Evolutionary conservation across 2,113 vertebrate genomes (phyloP), one percentile per base, ranked within the genome.

Genomic region (Propithecus coquereli): DNA sequence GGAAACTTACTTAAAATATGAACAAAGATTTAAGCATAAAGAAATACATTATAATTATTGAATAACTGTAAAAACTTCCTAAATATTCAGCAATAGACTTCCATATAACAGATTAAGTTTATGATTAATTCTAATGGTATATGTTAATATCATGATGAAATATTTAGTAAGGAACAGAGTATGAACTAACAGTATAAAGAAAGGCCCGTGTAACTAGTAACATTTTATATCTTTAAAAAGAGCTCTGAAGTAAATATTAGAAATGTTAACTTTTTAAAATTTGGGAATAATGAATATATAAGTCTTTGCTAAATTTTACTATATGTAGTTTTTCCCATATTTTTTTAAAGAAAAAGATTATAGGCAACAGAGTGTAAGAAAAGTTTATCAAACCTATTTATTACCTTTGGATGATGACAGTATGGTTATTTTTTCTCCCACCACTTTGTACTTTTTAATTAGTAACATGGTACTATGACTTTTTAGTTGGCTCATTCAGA

Each of bases 11-110:
- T 25, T 86, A 11, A 74, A 81, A 82, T 54, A 86, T 40, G 54
- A 22, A 65, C 22, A 90, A 90, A 50, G 20, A 87, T 87, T 91
- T 92, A 61, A 79, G 90, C 74, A 91, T 88, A 54, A 93, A 85
- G 34, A 79, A 77, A 77, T 47, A 23, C 50, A 45, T 50, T 71
- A 90, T 18, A 79, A 90, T 66, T 85, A 82, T 22, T 81, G 80
- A 40, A 54, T 34, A 57, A 68, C 54, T 54, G 34, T 66, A 40
- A 94, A 91, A 85, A 92, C 70, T 40, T 79, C 3, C 47, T 79
- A 85, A 91, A 70, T 76, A 91, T 86, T 88, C 79, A 79, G 40
- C 74, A 81, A 87, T 30, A 92, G 20, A 77, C 30, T 70, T 50
- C 4, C n/a, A 68, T 34, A 2, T 14, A 90, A 54, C 34, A 84